Conservation (phyloP, 2,797 vertebrate genomes). For the Hyperoplus lanceolatus region DNA sequence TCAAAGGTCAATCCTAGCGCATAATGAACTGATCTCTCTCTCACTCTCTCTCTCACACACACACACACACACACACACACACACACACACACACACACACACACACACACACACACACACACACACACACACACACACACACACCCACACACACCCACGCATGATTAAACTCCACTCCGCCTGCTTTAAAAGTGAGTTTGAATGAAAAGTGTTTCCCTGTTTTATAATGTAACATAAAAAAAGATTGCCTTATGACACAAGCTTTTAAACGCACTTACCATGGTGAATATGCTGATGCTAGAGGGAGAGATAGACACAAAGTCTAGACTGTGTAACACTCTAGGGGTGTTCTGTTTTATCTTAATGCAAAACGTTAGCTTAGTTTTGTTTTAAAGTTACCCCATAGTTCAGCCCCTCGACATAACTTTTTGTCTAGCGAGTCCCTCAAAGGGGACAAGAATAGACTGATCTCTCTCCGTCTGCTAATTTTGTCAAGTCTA, state of each 20-base stretch:
- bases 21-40: conserved; percentile 80
- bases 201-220: conserved; percentile 51
- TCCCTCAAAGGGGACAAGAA: not conserved
- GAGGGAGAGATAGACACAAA: conserved; percentile 44
- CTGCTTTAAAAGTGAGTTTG: conserved; percentile 47
- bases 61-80: not conserved
- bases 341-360: conserved; percentile 52
- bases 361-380: conserved; percentile 39
- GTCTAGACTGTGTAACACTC: conserved; percentile 46
- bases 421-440: conserved; percentile 15
- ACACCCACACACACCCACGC: conserved; percentile 1
- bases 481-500: conserved; percentile 42
- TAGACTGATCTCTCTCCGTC: conserved; percentile 19
- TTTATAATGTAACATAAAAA: conserved; percentile 69
- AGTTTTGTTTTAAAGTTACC: conserved; percentile 14
- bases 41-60: not conserved
- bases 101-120: not conserved
- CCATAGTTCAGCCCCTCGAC: conserved; percentile 7
- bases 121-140: not conserved
- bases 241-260: conserved; percentile 54
- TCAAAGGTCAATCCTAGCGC: conserved; percentile 77
- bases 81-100: not conserved
- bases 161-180: conserved; percentile 24
- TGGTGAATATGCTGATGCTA: conserved; percentile 28
- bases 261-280: conserved; percentile 51